phyloP scores from a whole-genome alignment of 1,140 invertebrate genomes.

The Drosophila nannoptera region DNA sequence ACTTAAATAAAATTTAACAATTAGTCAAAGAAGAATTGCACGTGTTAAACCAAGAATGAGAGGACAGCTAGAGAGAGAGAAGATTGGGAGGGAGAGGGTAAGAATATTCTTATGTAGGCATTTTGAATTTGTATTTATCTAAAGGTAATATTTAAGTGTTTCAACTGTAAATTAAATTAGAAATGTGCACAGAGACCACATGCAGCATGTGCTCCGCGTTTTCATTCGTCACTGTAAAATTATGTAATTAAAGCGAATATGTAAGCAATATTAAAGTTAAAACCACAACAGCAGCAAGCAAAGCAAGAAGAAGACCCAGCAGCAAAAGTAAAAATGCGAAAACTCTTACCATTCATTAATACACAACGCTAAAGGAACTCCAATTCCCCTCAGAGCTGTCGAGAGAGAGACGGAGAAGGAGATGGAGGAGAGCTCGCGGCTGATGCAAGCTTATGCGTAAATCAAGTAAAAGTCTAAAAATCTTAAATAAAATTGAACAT shows the following conservation, averaged over 20 bases:
- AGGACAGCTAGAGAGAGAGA: too few relatives aligned
- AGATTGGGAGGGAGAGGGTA: background rate
- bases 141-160: slow-evolving; percentile 61
- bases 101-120: slow-evolving; percentile 54
- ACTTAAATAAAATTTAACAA: slow-evolving; percentile 67
- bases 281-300: slow-evolving; percentile 45
- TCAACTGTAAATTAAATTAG: slow-evolving; percentile 70
- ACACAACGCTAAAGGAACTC: slow-evolving; percentile 50
- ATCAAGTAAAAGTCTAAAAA: slow-evolving; percentile 75
- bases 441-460: slow-evolving; percentile 71
- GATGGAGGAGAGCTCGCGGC: slow-evolving; percentile 10
- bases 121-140: slow-evolving; percentile 69
- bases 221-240: slow-evolving; percentile 70
- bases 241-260: slow-evolving; percentile 69
- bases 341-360: slow-evolving; percentile 49
- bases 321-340: slow-evolving; percentile 33
- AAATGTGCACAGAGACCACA: slow-evolving; percentile 24
- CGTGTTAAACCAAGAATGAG: slow-evolving; percentile 58
- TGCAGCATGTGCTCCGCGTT: slow-evolving; percentile 57
- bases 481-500: slow-evolving; percentile 78
- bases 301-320: slow-evolving; percentile 24
- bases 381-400: slow-evolving; percentile 58
- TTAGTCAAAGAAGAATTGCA: slow-evolving; percentile 56
- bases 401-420: slow-evolving; percentile 13
- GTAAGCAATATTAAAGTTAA: slow-evolving; percentile 76